Evolutionary conservation across 2,113 vertebrate genomes (phyloP).

Genomic region (Rhabdomys dilectus): DNA sequence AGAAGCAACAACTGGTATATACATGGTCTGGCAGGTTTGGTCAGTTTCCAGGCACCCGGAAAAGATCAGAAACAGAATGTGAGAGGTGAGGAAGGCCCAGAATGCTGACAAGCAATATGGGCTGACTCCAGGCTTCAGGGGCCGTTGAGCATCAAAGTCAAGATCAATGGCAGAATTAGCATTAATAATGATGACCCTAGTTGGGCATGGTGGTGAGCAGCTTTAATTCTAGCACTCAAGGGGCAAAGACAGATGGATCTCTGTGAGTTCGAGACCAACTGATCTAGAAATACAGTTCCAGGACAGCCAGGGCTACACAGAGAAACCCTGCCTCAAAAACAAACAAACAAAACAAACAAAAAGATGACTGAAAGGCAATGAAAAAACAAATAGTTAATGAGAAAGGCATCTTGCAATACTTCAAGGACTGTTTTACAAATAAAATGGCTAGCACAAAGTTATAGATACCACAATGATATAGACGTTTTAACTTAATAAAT

Average conservation of each 20-base stretch:
- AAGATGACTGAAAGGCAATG: too few relatives aligned
- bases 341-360: neutral
- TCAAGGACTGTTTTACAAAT: neutral
- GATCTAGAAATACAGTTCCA: neutral
- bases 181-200: neutral
- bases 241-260: neutral
- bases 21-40: neutral
- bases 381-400: neutral
- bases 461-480: neutral
- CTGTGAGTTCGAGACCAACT: neutral
- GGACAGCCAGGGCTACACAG: neutral
- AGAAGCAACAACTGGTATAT: neutral
- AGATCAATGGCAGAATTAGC: neutral
- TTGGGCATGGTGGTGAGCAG: neutral
- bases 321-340: neutral
- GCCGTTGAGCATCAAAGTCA: neutral
- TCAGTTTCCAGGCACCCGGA: neutral
- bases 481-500: neutral
- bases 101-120: neutral
- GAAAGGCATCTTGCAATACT: neutral
- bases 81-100: neutral
- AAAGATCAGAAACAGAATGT: neutral
- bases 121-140: neutral
- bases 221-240: neutral
- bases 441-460: neutral